A percentile compares a stretch with the other conserved stretches of the same genome.
Conservation (phyloP, 2,113 vertebrate species). For the Vulpes lagopus region DNA sequence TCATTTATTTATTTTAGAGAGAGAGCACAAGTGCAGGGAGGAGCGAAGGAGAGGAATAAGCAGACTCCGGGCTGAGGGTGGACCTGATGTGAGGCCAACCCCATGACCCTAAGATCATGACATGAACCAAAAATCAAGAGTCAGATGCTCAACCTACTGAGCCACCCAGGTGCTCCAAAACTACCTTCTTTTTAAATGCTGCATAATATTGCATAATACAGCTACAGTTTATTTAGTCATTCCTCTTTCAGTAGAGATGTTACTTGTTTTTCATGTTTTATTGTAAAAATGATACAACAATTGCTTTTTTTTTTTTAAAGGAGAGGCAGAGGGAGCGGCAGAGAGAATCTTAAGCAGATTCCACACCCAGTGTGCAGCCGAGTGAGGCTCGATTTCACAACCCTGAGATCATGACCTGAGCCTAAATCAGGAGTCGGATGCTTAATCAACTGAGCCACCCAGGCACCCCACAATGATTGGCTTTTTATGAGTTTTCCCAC, state of each 20-base stretch:
- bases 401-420: background rate
- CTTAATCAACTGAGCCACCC: background rate
- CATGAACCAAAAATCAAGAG: background rate
- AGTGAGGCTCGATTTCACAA: background rate
- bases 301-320: background rate
- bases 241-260: background rate
- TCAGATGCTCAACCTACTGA: background rate
- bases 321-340: background rate
- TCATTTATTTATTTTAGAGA: background rate
- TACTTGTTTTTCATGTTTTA: background rate
- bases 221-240: background rate
- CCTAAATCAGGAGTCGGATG: background rate
- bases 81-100: background rate
- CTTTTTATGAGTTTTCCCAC: background rate
- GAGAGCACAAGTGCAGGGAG: background rate
- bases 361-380: too few species aligned
- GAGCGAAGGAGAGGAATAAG: background rate
- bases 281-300: background rate
- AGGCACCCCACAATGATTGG: background rate
- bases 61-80: background rate
- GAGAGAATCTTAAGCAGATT: background rate
- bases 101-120: background rate
- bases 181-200: background rate
- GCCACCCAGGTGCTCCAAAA: background rate
- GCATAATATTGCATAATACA: background rate